Conservation (phyloP, 2,888 invertebrate genomes). For the Oscheius sp. region DNA sequence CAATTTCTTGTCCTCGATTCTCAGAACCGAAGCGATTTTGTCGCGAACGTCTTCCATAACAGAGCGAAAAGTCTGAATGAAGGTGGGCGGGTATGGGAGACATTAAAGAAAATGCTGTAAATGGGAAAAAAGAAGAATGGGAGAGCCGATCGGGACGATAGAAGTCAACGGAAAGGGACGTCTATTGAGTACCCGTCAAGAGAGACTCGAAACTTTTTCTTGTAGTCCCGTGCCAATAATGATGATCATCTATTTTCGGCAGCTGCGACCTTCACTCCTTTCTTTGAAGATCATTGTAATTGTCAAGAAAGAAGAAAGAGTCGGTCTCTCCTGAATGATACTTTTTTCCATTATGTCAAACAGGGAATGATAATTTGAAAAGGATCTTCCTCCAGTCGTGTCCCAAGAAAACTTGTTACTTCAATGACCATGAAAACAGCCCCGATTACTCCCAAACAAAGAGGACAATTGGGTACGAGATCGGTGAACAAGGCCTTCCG, state of each 20-base stretch:
- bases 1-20: slow-evolving; percentile 51
- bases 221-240: too few species aligned
- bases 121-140: background rate
- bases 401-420: too few species aligned
- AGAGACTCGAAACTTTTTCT: too few species aligned
- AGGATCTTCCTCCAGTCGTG: too few species aligned
- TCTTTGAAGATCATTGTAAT: too few species aligned
- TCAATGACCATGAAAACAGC: slow-evolving; percentile 1
- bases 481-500: too few species aligned
- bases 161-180: too few species aligned
- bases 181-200: too few species aligned
- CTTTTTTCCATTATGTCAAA: background rate
- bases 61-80: background rate
- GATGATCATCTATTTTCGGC: too few species aligned
- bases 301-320: background rate
- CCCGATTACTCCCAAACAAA: background rate
- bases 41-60: slow-evolving; percentile 41
- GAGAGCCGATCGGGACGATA: background rate
- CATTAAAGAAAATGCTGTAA: background rate
- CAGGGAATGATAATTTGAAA: too few species aligned
- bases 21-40: slow-evolving; percentile 43
- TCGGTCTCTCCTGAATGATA: background rate
- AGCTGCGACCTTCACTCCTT: background rate
- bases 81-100: background rate
- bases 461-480: slow-evolving; percentile 16